Conservation (phyloP, 2,888 invertebrate species). For the Epinotia ramella region DNA sequence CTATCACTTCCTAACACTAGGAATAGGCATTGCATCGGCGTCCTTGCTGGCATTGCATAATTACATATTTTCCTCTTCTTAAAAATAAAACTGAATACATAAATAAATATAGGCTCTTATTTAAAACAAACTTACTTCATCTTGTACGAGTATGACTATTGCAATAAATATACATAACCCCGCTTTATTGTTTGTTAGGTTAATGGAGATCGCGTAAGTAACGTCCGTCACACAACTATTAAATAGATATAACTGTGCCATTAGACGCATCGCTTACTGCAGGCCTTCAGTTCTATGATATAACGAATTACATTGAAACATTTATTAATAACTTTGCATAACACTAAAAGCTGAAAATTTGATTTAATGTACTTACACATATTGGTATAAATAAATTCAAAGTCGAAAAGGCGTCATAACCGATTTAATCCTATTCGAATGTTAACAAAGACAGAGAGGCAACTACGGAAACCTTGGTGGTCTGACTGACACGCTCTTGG, state of each 20-base stretch:
- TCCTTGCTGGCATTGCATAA: too few relatives aligned
- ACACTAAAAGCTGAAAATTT: not conserved
- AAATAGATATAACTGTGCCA: slow-evolving; percentile 31
- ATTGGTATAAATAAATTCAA: too few relatives aligned
- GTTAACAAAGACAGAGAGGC: too few relatives aligned
- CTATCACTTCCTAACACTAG: too few relatives aligned
- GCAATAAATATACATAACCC: slow-evolving; percentile 15
- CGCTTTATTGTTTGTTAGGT: slow-evolving; percentile 14
- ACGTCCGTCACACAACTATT: slow-evolving; percentile 27
- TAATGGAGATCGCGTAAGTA: slow-evolving; percentile 32
- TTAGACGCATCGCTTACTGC: slow-evolving; percentile 30
- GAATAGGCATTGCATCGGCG: too few relatives aligned
- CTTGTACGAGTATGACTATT: not conserved
- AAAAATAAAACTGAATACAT: not conserved
- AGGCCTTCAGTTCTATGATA: slow-evolving; percentile 30
- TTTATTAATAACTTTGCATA: not conserved
- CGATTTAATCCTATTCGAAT: too few relatives aligned
- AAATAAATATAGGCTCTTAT: not conserved
- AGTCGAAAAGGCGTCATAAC: too few relatives aligned
- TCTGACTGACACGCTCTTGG: too few relatives aligned
- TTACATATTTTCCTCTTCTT: too few relatives aligned
- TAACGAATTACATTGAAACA: not conserved
- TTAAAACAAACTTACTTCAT: not conserved
- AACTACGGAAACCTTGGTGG: too few relatives aligned
- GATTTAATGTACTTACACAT: not conserved